These are phyloP conservation scores for Eublepharis macularius DNA, from an alignment of 2,113 vertebrate species.

Conservation along the genomic window DNA sequence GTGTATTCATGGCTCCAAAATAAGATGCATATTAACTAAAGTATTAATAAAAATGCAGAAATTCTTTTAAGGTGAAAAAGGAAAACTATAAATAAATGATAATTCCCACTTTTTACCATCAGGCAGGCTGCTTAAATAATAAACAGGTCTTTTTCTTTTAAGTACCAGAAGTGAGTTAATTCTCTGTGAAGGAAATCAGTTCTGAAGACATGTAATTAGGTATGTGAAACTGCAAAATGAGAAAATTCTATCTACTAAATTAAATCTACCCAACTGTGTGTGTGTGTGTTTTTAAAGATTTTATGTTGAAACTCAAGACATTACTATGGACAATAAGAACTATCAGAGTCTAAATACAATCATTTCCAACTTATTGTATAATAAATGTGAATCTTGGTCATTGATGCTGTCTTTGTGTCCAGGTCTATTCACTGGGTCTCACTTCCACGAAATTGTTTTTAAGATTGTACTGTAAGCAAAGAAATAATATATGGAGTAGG, in stretches of 20 bases:
- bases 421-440: too few species aligned
- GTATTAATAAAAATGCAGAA: constrained; percentile 20
- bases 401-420: neutral
- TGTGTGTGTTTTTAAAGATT: neutral
- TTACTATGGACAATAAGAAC: neutral
- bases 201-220: constrained; percentile 11
- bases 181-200: constrained; percentile 6
- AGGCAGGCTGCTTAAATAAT: neutral
- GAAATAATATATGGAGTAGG: too few species aligned
- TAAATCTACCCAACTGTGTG: neutral
- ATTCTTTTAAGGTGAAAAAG: neutral
- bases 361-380: neutral
- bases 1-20: neutral
- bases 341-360: neutral
- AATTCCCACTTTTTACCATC: neutral
- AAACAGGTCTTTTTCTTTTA: neutral
- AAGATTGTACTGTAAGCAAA: too few species aligned
- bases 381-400: neutral
- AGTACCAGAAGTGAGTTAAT: neutral
- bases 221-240: constrained; percentile 41
- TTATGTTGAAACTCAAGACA: neutral
- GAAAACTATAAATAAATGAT: constrained; percentile 16
- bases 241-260: constrained; percentile 3
- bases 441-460: too few species aligned
- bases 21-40: constrained; percentile 1